Percentiles rank a stretch among this genome's conserved stretches.
Conservation (phyloP, 2,797 vertebrate genomes). For the Urosaurus nigricauda region DNA sequence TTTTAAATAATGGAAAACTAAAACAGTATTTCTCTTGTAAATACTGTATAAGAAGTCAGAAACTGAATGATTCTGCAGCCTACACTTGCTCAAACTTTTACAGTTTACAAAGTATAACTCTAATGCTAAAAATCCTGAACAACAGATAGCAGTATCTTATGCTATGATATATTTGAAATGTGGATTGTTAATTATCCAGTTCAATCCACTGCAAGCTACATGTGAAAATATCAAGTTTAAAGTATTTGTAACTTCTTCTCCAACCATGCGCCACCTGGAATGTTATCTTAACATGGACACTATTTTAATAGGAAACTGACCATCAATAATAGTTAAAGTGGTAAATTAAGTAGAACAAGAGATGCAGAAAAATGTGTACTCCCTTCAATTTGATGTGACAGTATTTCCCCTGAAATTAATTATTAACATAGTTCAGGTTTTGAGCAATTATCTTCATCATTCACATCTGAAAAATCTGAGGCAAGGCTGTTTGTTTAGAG, state of each 20-base stretch:
- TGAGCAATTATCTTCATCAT: conserved; percentile 5
- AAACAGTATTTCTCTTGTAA: conserved; percentile 22
- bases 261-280: not conserved
- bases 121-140: conserved; percentile 27
- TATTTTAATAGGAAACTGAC: conserved; percentile 23
- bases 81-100: not conserved
- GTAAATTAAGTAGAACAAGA: conserved; percentile 9
- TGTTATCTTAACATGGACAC: not conserved
- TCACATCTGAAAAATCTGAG: not conserved
- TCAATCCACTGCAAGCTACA: not conserved
- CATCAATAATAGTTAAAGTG: conserved; percentile 17
- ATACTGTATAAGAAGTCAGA: not conserved
- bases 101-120: too few species aligned
- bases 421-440: conserved; percentile 10
- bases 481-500: not conserved
- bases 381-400: conserved; percentile 1
- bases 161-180: not conserved
- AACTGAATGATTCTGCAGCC: not conserved
- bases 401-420: not conserved
- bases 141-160: not conserved
- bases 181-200: not conserved
- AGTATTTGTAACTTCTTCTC: not conserved
- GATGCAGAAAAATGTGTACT: conserved; percentile 18
- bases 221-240: conserved; percentile 8
- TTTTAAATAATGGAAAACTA: not conserved